Conservation (phyloP, 2,113 vertebrate species). For the Amazona guildingii region DNA sequence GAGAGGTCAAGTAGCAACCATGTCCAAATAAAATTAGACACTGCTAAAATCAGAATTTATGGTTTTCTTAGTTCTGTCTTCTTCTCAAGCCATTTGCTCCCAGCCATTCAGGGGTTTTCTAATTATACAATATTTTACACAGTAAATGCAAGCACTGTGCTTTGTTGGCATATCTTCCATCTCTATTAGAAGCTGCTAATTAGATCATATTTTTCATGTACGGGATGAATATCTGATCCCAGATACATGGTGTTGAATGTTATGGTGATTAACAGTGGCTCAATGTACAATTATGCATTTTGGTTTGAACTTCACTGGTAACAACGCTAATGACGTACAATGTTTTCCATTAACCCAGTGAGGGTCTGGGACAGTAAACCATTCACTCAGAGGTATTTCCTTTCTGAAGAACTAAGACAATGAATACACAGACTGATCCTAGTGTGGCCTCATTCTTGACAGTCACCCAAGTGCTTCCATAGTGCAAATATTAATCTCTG, state of each 20-base stretch:
- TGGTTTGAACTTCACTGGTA: background rate
- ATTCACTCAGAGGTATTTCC: background rate
- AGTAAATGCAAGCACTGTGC: background rate
- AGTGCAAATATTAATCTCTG: background rate
- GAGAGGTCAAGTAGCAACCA: background rate
- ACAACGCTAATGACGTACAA: background rate
- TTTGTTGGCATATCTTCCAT: background rate
- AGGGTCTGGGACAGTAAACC: background rate
- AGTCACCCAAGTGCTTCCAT: background rate
- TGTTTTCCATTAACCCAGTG: background rate
- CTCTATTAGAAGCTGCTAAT: conserved; percentile 17
- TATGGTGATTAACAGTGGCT: background rate
- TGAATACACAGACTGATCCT: too few relatives aligned
- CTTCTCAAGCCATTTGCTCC: background rate
- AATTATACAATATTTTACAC: background rate
- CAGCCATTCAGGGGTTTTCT: background rate
- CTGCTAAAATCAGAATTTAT: background rate
- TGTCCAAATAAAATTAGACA: background rate
- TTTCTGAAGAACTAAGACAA: background rate
- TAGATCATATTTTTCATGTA: background rate
- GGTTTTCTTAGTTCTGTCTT: background rate
- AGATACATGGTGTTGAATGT: background rate
- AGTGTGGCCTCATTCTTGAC: background rate
- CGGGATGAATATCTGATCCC: background rate
- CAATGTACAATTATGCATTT: background rate